Evolutionary conservation across 2,888 invertebrate species (phyloP).

Genomic region (Chorisops tibialis): DNA sequence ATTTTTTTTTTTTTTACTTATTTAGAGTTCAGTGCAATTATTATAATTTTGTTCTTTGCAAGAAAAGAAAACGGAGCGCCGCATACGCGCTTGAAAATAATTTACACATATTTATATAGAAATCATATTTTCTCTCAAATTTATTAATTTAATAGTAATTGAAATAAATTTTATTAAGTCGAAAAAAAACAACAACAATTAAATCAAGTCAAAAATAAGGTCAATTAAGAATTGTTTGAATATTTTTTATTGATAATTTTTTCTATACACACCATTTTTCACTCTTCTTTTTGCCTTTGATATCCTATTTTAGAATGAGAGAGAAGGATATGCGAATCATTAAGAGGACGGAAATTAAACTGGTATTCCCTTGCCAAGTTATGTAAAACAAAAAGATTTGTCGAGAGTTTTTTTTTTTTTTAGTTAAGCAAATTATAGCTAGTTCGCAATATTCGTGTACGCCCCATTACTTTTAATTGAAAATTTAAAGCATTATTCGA

Average conservation of each 20-base stretch:
- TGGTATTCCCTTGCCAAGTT: too few species aligned
- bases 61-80: not conserved
- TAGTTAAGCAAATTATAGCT: too few species aligned
- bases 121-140: not conserved
- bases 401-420: too few species aligned
- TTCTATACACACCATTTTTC: too few species aligned
- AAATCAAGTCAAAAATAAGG: constrained; percentile 9
- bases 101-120: constrained; percentile 8
- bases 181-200: not conserved
- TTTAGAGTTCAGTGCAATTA: constrained; percentile 7
- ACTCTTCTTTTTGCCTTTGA: too few species aligned
- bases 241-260: not conserved
- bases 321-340: too few species aligned
- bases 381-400: too few species aligned
- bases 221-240: constrained; percentile 10
- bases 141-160: constrained; percentile 1
- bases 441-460: too few species aligned
- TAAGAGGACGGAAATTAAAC: too few species aligned
- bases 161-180: not conserved
- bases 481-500: too few species aligned
- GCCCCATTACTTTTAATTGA: too few species aligned
- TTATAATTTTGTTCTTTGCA: not conserved
- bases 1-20: not conserved
- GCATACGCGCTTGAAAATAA: not conserved
- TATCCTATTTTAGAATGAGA: too few species aligned